A percentile compares a stretch with the other conserved stretches of the same genome.
Conservation (phyloP, 2,888 invertebrate genomes). For the Athrips mouffetella region DNA sequence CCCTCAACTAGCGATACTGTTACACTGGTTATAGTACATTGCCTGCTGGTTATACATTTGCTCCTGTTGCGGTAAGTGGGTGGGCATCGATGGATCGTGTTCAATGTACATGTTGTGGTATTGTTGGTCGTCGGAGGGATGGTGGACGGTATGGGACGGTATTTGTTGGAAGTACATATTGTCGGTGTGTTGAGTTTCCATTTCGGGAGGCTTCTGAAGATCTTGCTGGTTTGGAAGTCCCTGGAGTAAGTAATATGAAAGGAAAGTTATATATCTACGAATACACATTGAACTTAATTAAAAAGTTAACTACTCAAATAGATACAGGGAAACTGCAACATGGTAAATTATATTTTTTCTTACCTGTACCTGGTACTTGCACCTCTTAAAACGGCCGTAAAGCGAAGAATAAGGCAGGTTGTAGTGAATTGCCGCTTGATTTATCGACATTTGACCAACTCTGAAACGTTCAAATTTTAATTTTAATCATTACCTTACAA, state of each 20-base stretch:
- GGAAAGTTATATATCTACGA: too few relatives aligned
- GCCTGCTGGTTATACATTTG: conserved; percentile 32
- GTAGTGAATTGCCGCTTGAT: conserved; percentile 94
- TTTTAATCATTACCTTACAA: too few relatives aligned
- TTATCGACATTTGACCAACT: conserved; percentile 94
- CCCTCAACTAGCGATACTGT: conserved; percentile 52
- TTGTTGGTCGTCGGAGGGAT: conserved; percentile 20
- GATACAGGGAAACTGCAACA: conserved; percentile 5
- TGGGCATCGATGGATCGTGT: conserved; percentile 19
- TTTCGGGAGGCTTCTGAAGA: conserved; percentile 32
- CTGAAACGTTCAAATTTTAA: too few relatives aligned
- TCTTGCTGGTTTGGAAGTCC: conserved; percentile 32
- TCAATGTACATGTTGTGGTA: conserved; percentile 22
- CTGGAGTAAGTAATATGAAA: too few relatives aligned
- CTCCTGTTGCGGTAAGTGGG: conserved; percentile 31
- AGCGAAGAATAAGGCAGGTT: conserved; percentile 94
- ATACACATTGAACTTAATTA: too few relatives aligned
- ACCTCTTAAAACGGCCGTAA: conserved; percentile 92
- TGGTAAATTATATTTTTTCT: background rate
- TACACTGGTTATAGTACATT: conserved; percentile 49
- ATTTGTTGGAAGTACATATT: conserved; percentile 51
- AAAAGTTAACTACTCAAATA: too few relatives aligned
- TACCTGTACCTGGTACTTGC: conserved; percentile 85
- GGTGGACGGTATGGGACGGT: conserved; percentile 23
- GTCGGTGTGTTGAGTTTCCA: conserved; percentile 28